These are phyloP conservation scores for Ormyrus rosae DNA, from an alignment of 2,888 invertebrate species.

Conservation along the genomic window DNA sequence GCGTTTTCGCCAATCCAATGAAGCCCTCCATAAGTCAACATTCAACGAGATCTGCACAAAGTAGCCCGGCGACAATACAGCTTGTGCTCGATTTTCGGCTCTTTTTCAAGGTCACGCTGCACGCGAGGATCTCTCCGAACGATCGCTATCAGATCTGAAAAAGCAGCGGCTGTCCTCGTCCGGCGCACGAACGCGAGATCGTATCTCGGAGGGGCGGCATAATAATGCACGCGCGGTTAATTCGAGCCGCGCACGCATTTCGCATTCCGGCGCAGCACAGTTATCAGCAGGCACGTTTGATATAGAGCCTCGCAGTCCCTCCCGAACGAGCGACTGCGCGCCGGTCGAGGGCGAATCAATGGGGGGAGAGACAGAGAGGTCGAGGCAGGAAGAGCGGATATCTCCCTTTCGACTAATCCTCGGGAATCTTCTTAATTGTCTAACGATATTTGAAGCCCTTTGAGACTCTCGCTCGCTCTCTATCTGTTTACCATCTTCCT, in stretches of 20 bases:
- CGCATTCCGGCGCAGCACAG: slow-evolving; percentile 1
- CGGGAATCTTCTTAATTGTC: slow-evolving; percentile 39
- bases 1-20: too few relatives aligned
- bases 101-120: too few relatives aligned
- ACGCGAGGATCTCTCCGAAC: too few relatives aligned
- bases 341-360: slow-evolving; percentile 24
- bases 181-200: too few relatives aligned
- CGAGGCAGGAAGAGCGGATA: too few relatives aligned
- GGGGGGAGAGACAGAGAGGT: background rate
- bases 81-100: too few relatives aligned
- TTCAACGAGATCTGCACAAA: too few relatives aligned
- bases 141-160: too few relatives aligned
- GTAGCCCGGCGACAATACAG: too few relatives aligned
- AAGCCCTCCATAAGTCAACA: too few relatives aligned
- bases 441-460: slow-evolving; percentile 38
- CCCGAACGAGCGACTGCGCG: background rate
- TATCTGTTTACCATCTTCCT: slow-evolving; percentile 2
- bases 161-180: too few relatives aligned
- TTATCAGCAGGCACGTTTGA: background rate
- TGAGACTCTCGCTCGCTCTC: background rate
- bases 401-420: background rate
- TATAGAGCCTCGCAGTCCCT: background rate
- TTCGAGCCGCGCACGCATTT: slow-evolving; percentile 27
- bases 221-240: slow-evolving; percentile 1
- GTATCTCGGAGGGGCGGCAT: too few relatives aligned